Base-by-base conservation (phyloP, 1,140 invertebrate species). In the Diprion similis region DNA sequence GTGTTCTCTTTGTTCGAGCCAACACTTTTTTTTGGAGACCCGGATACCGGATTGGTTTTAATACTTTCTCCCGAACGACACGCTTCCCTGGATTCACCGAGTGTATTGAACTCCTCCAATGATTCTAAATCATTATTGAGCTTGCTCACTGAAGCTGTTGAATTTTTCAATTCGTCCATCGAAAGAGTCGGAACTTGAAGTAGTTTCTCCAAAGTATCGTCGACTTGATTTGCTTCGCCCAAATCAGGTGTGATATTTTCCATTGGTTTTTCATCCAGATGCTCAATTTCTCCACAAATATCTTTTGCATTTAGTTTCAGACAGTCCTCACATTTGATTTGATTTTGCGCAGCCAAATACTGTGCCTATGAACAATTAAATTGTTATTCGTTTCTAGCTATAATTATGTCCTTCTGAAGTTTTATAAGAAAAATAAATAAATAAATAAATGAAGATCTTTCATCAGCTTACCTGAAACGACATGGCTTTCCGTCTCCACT, bases 401-500 rank as follows among this genome's bases (percentile, higher is more conserved):
- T 37, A 37, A 37, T 37, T 6, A 37, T 37, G 6, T 37, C 2
- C 24, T 37, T 6, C 24, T 37, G 24, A 37, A 37, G 24, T 37
- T 37, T 37, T 37, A 37, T 37, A 37, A 37, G 6, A 37, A 3
- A 37, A 37, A 37, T 37, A 37, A 37, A 37, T 37, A 37, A 37
- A 37, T 37, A 37, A 37, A 37, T 37, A 37, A 37, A 37, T 37
- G 24, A 37, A 37, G 24, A 37, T 37, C 24, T n/a, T n/a, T n/a
- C n/a, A n/a, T n/a, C 48, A 71, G 77, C 70, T 71, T 75, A 79
- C 83, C 74, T 84, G 72, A 15, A 77, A 66, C 4, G 73, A 71
- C 37, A 78, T 78, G 10, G 81, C 78, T 76, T 80, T 80, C 45
- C 66, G 73, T 68, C 74, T 78, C 83, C 84, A 87, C 45, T 80